These are phyloP conservation scores for Lacerta agilis DNA, from an alignment of 2,797 vertebrate genomes.

Conservation along the genomic window DNA sequence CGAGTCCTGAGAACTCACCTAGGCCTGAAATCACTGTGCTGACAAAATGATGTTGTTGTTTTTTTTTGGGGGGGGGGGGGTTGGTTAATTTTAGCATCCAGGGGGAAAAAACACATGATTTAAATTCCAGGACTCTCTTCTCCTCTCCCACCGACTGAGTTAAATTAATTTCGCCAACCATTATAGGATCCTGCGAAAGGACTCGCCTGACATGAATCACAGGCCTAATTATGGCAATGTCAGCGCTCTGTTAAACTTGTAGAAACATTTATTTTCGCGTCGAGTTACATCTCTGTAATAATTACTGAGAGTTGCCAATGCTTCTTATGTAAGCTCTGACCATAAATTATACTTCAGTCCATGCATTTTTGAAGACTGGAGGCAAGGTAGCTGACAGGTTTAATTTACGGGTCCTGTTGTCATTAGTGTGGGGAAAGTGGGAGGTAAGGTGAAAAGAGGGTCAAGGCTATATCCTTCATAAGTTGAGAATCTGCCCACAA, in stretches of 20 bases:
- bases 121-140: conserved; percentile 42
- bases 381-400: conserved; percentile 58
- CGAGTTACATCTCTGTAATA: conserved; percentile 65
- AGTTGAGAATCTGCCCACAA: conserved; percentile 55
- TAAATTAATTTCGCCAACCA: conserved; percentile 29
- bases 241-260: conserved; percentile 60
- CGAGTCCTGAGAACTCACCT: not conserved
- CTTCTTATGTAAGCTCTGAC: conserved; percentile 58
- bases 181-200: conserved; percentile 35
- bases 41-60: not conserved
- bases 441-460: conserved; percentile 57
- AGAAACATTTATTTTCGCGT: conserved; percentile 69
- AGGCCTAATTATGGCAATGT: conserved; percentile 55
- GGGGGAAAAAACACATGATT: conserved; percentile 20
- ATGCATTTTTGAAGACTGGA: conserved; percentile 54
- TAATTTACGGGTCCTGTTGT: conserved; percentile 64
- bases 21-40: not conserved
- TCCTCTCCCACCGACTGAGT: not conserved
- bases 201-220: conserved; percentile 57
- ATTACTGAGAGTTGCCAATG: conserved; percentile 64
- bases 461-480: conserved; percentile 58
- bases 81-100: not conserved
- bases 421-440: conserved; percentile 53
- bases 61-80: no score
- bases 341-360: conserved; percentile 62